Conservation (phyloP, 2,797 vertebrate species). For the Threskiornis aethiopicus region DNA sequence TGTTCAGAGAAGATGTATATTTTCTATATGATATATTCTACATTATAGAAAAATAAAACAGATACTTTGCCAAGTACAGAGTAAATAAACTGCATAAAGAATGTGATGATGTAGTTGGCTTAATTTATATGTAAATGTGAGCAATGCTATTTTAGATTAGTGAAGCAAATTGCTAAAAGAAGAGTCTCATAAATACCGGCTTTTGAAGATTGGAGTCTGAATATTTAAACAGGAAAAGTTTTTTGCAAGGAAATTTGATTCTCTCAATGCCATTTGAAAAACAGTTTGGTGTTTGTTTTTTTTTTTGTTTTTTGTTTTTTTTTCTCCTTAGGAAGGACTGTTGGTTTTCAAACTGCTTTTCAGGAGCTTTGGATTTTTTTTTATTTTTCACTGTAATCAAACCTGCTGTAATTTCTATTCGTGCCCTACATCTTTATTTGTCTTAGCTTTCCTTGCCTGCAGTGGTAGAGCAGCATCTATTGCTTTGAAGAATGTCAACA, state of each 20-base stretch:
- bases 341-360: not conserved
- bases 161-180: not conserved
- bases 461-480: not conserved
- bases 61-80: not conserved
- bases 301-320: no score
- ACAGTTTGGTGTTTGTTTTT: no score
- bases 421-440: not conserved
- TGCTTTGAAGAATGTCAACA: not conserved
- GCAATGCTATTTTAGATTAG: slow-evolving; percentile 4
- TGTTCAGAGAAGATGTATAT: not conserved
- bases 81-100: slow-evolving; percentile 31
- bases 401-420: not conserved
- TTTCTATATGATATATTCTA: not conserved
- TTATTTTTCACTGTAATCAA: not conserved
- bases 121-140: slow-evolving; percentile 49
- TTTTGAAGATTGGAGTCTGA: not conserved
- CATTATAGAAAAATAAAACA: not conserved
- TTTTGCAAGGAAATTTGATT: not conserved
- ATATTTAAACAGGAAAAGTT: not conserved
- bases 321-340: not conserved
- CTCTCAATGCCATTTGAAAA: not conserved
- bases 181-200: not conserved
- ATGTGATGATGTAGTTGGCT: not conserved
- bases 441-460: not conserved
- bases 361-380: not conserved